Base-by-base conservation (phyloP, 2,888 invertebrate species). In the Ischnura elegans region DNA sequence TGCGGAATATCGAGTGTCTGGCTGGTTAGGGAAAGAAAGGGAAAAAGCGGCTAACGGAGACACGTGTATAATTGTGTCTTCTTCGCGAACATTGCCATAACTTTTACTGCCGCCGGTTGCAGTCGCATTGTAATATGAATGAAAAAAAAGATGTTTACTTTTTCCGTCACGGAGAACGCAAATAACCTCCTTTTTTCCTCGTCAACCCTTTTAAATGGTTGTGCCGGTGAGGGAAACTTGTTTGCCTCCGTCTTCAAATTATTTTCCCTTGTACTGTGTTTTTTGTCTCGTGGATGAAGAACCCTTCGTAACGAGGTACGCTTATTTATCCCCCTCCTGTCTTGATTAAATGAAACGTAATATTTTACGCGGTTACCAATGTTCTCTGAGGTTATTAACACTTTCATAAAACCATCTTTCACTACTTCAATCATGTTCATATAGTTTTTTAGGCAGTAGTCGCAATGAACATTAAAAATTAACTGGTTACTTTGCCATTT, bases 81-180 rank as follows among this genome's bases (percentile, higher is more conserved):
- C 36, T 36, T 76, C 76, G 76, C 76, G 76, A 29, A 76, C 76
- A 36, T 76, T 36, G 10, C 36, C 76, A 76, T 76, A 36, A 76
- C 76, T 76, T 76, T 76, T 76, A 16, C 76, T 36, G 76, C 76
- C 76, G 25, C n/a, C n/a, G n/a, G n/a, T 29, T 25, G 76, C 76
- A 76, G 13, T 36, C 76, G 76, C 76, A 76, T 29, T 76, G 76
- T 36, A 76, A 76, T 76, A 76, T 76, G 76, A 76, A 19, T 19
- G 13, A 51, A 51, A 51, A 51, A 76, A 76, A 66, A 29, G 76
- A 36, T 76, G 76, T 76, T 76, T 76, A 76, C 76, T 76, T 76
- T 76, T 76, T 76, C 76, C 76, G 76, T 76, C 76, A 36, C 76
- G 36, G 16, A 76, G 76, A 76, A 76, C 36, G 76, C 36, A 76